A percentile compares a stretch with the other conserved stretches of the same genome.
Evolutionary conservation across 2,888 invertebrate genomes (phyloP).

Genomic region (Protonemura montana): DNA sequence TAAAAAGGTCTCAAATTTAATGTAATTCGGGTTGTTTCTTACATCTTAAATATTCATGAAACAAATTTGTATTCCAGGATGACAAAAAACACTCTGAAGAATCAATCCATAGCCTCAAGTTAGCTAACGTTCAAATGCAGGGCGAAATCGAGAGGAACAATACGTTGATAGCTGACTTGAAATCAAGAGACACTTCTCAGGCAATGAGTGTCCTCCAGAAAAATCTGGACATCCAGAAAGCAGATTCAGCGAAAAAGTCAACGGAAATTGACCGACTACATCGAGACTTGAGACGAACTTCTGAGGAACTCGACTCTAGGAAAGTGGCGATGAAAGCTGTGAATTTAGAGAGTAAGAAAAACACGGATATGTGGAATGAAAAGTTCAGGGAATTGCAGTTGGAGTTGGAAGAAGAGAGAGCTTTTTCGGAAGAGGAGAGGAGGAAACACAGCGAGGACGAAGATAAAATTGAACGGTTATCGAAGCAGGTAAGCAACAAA

Average conservation of each 20-base stretch:
- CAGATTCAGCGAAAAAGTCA: constrained; percentile 1
- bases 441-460: constrained; percentile 68
- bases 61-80: constrained; percentile 25
- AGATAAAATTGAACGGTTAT: constrained; percentile 75
- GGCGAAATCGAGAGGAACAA: constrained; percentile 40
- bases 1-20: too few species aligned
- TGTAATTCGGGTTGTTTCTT: too few species aligned
- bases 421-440: constrained; percentile 63
- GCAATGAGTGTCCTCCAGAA: background rate
- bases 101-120: constrained; percentile 19
- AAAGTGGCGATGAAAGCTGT: constrained; percentile 43
- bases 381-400: constrained; percentile 51
- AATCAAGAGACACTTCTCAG: background rate
- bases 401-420: constrained; percentile 56
- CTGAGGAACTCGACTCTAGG: constrained; percentile 44
- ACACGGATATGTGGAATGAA: constrained; percentile 48
- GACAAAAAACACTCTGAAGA: constrained; percentile 27
- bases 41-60: too few species aligned
- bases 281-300: constrained; percentile 43
- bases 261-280: constrained; percentile 20
- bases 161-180: background rate
- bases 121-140: background rate
- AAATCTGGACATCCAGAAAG: constrained; percentile 37
- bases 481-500: constrained; percentile 64
- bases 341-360: constrained; percentile 45